Evolutionary conservation across 2,888 invertebrate species (phyloP).

Genomic region (Hydroisotoma schaefferi): DNA sequence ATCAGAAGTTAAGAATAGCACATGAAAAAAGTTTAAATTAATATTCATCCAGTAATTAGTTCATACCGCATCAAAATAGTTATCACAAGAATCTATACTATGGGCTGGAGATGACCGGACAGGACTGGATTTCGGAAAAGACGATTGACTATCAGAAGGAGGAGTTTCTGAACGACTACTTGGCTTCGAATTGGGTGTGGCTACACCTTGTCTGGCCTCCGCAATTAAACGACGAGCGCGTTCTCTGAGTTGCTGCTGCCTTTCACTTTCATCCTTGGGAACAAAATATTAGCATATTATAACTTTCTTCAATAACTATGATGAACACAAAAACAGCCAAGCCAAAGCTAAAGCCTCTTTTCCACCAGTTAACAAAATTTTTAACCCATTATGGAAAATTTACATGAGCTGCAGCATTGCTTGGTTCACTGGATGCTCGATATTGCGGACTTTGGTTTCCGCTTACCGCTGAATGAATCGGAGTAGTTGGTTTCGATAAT

Average conservation of each 20-base stretch:
- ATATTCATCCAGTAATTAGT: too few relatives aligned
- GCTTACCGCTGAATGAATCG: conserved; percentile 27
- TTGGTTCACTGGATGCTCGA: conserved; percentile 4
- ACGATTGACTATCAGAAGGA: conserved; percentile 36
- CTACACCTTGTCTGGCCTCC: conserved; percentile 68
- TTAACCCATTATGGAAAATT: not conserved
- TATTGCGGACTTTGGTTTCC: not conserved
- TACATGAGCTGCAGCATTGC: not conserved
- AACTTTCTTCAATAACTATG: not conserved
- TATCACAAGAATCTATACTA: conserved; percentile 46
- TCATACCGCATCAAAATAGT: conserved; percentile 41
- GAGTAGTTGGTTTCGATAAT: conserved; percentile 46
- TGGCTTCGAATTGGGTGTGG: conserved; percentile 51
- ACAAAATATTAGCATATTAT: conserved; percentile 4
- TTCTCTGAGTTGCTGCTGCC: conserved; percentile 79
- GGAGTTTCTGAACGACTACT: conserved; percentile 45
- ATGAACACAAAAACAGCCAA: conserved; percentile 2
- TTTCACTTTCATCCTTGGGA: conserved; percentile 70
- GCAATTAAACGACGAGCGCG: conserved; percentile 84
- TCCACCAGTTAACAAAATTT: not conserved
- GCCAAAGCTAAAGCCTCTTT: too few relatives aligned
- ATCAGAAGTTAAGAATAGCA: not conserved
- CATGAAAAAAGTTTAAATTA: not conserved
- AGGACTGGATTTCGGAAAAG: conserved; percentile 44
- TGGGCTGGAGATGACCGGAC: conserved; percentile 35